These are phyloP conservation scores for Drosophila watanabei DNA, from an alignment of 1,140 invertebrate species.

Conservation along the genomic window DNA sequence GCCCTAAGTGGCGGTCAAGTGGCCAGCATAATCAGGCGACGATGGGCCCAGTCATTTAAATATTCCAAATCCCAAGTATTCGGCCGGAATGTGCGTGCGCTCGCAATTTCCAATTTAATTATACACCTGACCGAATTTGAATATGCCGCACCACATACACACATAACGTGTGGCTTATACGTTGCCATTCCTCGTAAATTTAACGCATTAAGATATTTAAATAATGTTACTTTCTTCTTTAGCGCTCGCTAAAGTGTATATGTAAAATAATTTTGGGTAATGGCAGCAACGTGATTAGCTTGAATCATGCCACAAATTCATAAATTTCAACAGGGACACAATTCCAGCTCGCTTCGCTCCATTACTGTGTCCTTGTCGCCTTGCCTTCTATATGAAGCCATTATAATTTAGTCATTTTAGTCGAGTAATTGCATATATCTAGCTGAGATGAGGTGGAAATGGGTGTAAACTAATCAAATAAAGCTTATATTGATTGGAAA, in stretches of 20 bases:
- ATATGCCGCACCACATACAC: conserved; percentile 44
- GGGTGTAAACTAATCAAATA: not conserved
- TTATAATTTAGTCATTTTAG: conserved; percentile 34
- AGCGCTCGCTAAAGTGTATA: conserved; percentile 35
- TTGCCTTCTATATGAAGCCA: conserved; percentile 41
- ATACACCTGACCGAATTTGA: conserved; percentile 78
- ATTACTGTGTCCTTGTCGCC: conserved; percentile 4
- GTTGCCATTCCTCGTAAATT: conserved; percentile 68
- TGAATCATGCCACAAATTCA: conserved; percentile 75
- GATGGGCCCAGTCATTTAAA: conserved; percentile 40
- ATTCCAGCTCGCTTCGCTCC: not conserved
- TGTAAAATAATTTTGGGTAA: conserved; percentile 58
- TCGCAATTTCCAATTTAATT: conserved; percentile 72
- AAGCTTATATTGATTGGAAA: not conserved
- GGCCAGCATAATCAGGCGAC: conserved; percentile 51
- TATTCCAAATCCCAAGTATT: conserved; percentile 50
- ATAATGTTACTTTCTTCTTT: conserved; percentile 55
- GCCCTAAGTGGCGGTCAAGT: conserved; percentile 58
- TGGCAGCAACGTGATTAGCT: conserved; percentile 72
- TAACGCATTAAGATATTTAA: conserved; percentile 82
- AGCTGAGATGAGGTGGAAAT: not conserved
- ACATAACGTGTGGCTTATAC: conserved; percentile 1
- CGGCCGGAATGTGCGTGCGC: conserved; percentile 57
- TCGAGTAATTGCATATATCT: conserved; percentile 9
- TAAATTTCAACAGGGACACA: conserved; percentile 57